Percentiles rank a stretch among this genome's conserved stretches.
These are phyloP conservation scores for Trichonephila inaurata DNA, from an alignment of 1,140 invertebrate genomes.

Conservation along the genomic window DNA sequence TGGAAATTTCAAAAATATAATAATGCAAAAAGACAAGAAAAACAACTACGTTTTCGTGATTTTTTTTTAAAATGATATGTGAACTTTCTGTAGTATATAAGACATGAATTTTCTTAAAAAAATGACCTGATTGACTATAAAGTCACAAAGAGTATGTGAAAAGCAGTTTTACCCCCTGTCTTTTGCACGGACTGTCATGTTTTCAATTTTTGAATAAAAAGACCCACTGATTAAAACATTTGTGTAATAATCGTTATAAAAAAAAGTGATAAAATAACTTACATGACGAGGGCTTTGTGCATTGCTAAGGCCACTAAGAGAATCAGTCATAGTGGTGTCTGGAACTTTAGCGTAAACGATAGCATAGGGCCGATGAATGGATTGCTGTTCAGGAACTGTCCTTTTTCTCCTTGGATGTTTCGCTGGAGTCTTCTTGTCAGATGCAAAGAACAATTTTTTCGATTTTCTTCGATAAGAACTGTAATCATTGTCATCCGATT, in stretches of 20 bases:
- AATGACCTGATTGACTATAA: too few species aligned
- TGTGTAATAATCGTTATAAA: neutral
- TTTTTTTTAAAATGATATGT: too few species aligned
- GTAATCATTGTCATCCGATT: neutral
- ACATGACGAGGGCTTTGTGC: neutral
- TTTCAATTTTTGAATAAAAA: too few species aligned
- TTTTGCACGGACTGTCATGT: too few species aligned
- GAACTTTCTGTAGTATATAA: too few species aligned
- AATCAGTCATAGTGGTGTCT: conserved; percentile 10
- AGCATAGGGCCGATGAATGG: conserved; percentile 41
- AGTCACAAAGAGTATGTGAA: too few species aligned
- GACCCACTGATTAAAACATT: neutral
- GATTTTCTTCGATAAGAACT: conserved; percentile 33
- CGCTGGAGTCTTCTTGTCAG: conserved; percentile 33
- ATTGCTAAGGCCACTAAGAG: neutral
- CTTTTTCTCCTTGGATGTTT: conserved; percentile 61
- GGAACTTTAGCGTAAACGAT: conserved; percentile 68
- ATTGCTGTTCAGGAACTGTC: neutral
- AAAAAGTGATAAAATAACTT: neutral
- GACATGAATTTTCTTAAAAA: too few species aligned
- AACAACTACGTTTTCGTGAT: too few species aligned
- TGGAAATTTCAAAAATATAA: too few species aligned
- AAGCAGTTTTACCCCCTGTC: too few species aligned
- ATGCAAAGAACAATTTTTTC: conserved; percentile 46
- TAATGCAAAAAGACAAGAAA: too few species aligned